Percentiles rank a stretch among this genome's conserved stretches.
These are phyloP conservation scores for Rhinogobio ventralis DNA, from an alignment of 2,797 vertebrate species.

Conservation along the genomic window DNA sequence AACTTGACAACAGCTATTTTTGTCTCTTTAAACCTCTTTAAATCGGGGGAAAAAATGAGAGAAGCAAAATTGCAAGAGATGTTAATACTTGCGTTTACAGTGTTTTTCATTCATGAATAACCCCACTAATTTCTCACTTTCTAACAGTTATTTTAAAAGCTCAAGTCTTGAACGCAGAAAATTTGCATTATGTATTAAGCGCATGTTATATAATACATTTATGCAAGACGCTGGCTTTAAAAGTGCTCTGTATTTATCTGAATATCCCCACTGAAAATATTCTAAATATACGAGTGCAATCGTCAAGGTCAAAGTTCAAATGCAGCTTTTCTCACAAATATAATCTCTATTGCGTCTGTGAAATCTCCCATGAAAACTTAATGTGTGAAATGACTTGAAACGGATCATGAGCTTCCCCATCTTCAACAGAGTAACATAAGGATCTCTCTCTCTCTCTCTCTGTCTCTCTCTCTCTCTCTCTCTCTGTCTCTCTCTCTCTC, in stretches of 20 bases:
- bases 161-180: background rate
- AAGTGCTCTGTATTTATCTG: background rate
- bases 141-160: background rate
- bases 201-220: slow-evolving; percentile 2
- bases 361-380: background rate
- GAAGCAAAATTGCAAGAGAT: background rate
- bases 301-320: slow-evolving; percentile 20
- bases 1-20: background rate
- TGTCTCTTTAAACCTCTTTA: background rate
- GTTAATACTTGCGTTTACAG: background rate
- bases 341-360: slow-evolving; percentile 7
- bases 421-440: slow-evolving; percentile 9
- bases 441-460: background rate
- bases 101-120: background rate
- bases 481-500: no score
- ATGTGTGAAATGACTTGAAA: slow-evolving; percentile 25
- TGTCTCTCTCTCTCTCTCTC: no score
- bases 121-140: background rate
- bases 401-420: slow-evolving; percentile 1
- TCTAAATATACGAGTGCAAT: background rate
- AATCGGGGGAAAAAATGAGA: background rate
- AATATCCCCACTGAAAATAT: background rate
- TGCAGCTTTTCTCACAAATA: slow-evolving; percentile 15
- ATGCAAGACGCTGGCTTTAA: background rate
- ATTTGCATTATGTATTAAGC: slow-evolving; percentile 11